These are phyloP conservation scores for Drosophila flavopinicola DNA, from an alignment of 2,888 invertebrate species.

Conservation along the genomic window DNA sequence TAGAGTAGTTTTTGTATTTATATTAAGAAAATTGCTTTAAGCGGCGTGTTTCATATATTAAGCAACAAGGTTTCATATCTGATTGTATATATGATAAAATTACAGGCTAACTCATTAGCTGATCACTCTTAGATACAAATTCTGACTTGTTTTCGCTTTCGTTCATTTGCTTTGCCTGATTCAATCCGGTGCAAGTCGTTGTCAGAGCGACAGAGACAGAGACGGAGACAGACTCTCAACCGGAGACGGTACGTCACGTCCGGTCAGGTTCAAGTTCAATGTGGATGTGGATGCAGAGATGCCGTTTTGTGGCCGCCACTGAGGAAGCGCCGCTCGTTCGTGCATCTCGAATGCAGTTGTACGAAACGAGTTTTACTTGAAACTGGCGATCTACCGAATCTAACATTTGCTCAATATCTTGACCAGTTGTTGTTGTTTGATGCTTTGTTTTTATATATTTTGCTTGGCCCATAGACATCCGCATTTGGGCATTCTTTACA, in stretches of 20 bases:
- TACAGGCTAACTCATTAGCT: slow-evolving; percentile 19
- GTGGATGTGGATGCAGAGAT: slow-evolving; percentile 38
- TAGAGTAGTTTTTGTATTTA: no score
- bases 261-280: slow-evolving; percentile 77
- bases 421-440: slow-evolving; percentile 1
- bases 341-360: slow-evolving; percentile 51
- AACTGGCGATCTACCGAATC: slow-evolving; percentile 26
- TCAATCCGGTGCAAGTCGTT: slow-evolving; percentile 19
- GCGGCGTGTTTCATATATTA: no score
- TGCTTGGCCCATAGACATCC: slow-evolving; percentile 33
- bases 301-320: slow-evolving; percentile 17
- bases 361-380: slow-evolving; percentile 63
- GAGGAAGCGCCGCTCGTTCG: slow-evolving; percentile 49
- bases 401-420: slow-evolving; percentile 14
- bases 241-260: slow-evolving; percentile 42
- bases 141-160: slow-evolving; percentile 40
- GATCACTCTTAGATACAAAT: not conserved
- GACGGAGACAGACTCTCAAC: not conserved
- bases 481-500: slow-evolving; percentile 58
- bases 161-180: slow-evolving; percentile 23
- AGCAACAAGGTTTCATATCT: no score
- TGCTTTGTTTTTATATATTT: slow-evolving; percentile 16
- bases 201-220: slow-evolving; percentile 15
- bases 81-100: not conserved
- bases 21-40: no score